A percentile compares a stretch with the other conserved stretches of the same genome.
phyloP scores from a whole-genome alignment of 2,888 invertebrate genomes.

The Metalampra italica region DNA sequence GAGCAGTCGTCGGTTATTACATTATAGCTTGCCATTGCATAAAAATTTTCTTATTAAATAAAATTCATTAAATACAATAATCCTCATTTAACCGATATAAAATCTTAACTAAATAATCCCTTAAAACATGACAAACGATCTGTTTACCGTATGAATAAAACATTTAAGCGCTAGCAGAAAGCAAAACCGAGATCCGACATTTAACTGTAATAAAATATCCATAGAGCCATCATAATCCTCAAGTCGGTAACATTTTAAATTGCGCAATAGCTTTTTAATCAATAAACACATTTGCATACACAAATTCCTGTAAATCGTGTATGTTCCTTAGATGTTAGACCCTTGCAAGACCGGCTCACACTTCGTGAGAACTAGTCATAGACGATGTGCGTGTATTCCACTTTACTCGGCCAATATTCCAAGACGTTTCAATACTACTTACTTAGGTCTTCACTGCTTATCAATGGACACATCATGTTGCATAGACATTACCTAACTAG shows the following conservation, averaged over 20 bases:
- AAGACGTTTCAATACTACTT: slow-evolving; percentile 39
- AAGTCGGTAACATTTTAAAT: slow-evolving; percentile 44
- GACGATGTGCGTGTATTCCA: slow-evolving; percentile 45
- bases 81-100: no score
- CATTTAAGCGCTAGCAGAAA: slow-evolving; percentile 32
- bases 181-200: slow-evolving; percentile 32
- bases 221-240: slow-evolving; percentile 41
- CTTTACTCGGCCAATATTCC: slow-evolving; percentile 42
- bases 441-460: slow-evolving; percentile 22
- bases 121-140: slow-evolving; percentile 31
- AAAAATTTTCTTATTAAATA: no score
- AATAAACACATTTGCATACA: slow-evolving; percentile 58
- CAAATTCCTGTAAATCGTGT: slow-evolving; percentile 55
- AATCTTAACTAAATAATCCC: slow-evolving; percentile 5
- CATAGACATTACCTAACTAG: slow-evolving; percentile 8
- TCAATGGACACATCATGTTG: slow-evolving; percentile 28
- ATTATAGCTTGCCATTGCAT: not conserved
- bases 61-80: no score
- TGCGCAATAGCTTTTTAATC: slow-evolving; percentile 57
- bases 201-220: slow-evolving; percentile 41
- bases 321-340: slow-evolving; percentile 60
- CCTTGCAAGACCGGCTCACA: slow-evolving; percentile 55
- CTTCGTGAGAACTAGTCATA: slow-evolving; percentile 67
- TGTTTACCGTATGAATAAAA: slow-evolving; percentile 43
- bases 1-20: slow-evolving; percentile 14